phyloP scores from a whole-genome alignment of 2,797 vertebrate species.

The Glyptemys insculpta region DNA sequence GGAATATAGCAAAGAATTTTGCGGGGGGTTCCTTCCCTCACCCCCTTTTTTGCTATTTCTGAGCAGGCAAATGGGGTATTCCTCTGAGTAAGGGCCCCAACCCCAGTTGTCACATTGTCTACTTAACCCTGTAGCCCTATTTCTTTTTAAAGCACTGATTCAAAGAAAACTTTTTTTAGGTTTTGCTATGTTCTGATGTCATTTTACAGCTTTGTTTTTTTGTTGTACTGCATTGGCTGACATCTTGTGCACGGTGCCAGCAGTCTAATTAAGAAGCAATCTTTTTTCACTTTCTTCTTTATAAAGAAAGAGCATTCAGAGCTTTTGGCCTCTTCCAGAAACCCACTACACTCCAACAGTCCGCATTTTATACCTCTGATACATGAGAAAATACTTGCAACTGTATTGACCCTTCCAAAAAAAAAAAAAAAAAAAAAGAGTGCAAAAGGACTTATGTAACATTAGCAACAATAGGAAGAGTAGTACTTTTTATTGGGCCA shows the following conservation, averaged over 20 bases:
- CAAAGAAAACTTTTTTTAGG: slow-evolving; percentile 17
- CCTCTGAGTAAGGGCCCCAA: neutral
- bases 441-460: neutral
- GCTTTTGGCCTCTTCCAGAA: neutral
- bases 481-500: neutral
- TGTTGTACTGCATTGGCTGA: neutral
- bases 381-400: slow-evolving; percentile 10
- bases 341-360: neutral
- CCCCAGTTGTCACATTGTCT: slow-evolving; percentile 1
- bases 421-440: neutral
- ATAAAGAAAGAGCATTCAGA: neutral
- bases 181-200: neutral
- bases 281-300: neutral
- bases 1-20: neutral
- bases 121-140: neutral
- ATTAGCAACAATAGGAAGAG: neutral
- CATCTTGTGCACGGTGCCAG: neutral
- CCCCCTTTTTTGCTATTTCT: neutral
- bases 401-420: neutral
- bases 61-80: neutral
- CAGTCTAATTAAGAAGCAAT: neutral
- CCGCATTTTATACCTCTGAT: neutral
- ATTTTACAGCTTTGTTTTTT: neutral
- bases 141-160: neutral
- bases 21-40: neutral